Evolutionary conservation across 2,888 invertebrate genomes (phyloP), one percentile per base, ranked within the genome.

Genomic region (Diadegma fenestrale): DNA sequence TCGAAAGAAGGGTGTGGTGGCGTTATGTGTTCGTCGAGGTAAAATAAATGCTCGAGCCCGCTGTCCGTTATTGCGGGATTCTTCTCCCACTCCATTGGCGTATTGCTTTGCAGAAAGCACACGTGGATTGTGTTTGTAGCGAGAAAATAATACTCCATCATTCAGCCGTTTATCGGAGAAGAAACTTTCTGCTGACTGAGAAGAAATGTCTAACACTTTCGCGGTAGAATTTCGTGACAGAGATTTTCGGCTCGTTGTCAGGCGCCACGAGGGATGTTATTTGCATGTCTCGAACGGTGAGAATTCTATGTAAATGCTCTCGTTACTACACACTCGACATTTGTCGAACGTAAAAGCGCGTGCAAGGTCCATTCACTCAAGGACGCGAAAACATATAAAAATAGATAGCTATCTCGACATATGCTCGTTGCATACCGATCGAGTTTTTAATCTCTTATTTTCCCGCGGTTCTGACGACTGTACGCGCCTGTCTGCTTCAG

Each of bases 361-460:
- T 54, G 82, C 91, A 92, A 91, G 92, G 92, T 91, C 89, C 89
- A 80, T 85, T 88, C 88, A 88, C 87, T 90, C 91, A 92, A 92
- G 92, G 92, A 92, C 91, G 86, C 88, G 90, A 90, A 88, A 88
- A 86, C 71, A 19, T 22, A n/a, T 30, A 22, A 37, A 37, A 37
- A 54, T 19, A 37, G 12, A 41, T 41, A 54, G 12, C 8, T 41
- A 22, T 10, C 7, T 41, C 14, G 54, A 22, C 17, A 69, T 22
- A 66, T 80, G 8, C 69, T 82, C 85, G 54, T 22, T 86, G 87
- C 84, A 76, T 87, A 88, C 85, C 77, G 77, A 86, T 82, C 77
- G 81, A 41, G 83, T 88, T 87, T 91, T 90, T 86, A 85, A 81
- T 77, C 78, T 71, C 76, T 48, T 66, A 51, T 71, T 68, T 73